Base-by-base conservation (phyloP, 2,113 vertebrate genomes). In the Strix aluco region DNA sequence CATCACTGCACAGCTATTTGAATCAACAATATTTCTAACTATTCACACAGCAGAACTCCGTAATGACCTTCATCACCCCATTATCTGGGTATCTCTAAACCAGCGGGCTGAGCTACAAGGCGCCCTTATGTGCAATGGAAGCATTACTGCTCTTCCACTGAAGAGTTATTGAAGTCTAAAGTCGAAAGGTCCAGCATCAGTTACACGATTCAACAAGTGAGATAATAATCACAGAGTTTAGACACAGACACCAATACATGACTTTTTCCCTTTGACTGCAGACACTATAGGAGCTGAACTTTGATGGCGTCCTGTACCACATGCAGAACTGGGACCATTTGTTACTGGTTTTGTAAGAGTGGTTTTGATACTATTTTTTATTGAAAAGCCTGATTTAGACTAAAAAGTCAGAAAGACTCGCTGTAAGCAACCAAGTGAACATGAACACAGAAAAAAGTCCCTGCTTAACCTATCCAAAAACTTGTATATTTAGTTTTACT, bases 371-470 rank as follows among this genome's bases (percentile, higher is more conserved):
- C 8, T 12, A 18, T 3, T 30, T 79, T 82, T 44, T 44, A 86
- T 6, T 59, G 26, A 82, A 81, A 72, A 86, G 15, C 3, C 25
- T 40, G 14, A 27, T 51, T 32, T 30, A 18, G 34, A 77, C 58
- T 74, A 72, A 63, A 42, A 58, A 29, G 18, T 55, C 26, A 46
- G n/a, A 61, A 80, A 83, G 70, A 20, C 30, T 59, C 34, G 26
- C 36, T 59, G 20, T n/a, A 62, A 86, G 32, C n/a, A 62, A 89
- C 17, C 9, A 91, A 70, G 20, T 5, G 10, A 77, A 66, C 27
- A 16, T 0, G 3, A n/a, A 44, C 12, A 29, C 0, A 1, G 18
- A 49, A 63, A 74, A 40, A 46, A 21, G 17, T 1, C 0, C 5
- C 15, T n/a, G n/a, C 14, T 52, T 47, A 29, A 16, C 34, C 49